Percentiles rank a stretch among this genome's conserved stretches.
phyloP scores from a whole-genome alignment of 2,888 invertebrate genomes.

The Idaea biselata region DNA sequence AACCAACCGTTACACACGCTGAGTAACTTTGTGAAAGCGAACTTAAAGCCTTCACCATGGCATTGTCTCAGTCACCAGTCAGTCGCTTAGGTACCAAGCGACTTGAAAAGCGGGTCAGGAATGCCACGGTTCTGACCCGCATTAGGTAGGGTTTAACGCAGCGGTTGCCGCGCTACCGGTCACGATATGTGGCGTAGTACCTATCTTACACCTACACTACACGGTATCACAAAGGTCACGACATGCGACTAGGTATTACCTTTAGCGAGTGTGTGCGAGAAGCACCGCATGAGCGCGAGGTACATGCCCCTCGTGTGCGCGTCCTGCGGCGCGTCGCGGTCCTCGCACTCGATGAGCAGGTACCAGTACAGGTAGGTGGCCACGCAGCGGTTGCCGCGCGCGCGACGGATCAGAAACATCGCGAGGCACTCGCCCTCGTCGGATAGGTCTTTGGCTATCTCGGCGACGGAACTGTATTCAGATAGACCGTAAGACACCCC shows the following conservation, averaged over 20 bases:
- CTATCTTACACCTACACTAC: too few species aligned
- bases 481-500: not conserved
- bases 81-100: too few species aligned
- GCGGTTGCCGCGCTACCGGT: too few species aligned
- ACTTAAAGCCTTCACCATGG: too few species aligned
- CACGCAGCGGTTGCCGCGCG: conserved; percentile 92
- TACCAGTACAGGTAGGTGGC: conserved; percentile 99
- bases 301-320: conserved; percentile 90
- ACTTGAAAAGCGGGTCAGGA: too few species aligned
- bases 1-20: too few species aligned
- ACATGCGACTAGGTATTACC: conserved; percentile 61
- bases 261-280: conserved; percentile 86
- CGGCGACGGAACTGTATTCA: not conserved
- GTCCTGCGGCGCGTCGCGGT: conserved; percentile 88
- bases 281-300: conserved; percentile 92
- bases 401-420: conserved; percentile 93
- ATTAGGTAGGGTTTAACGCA: too few species aligned
- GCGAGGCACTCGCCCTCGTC: conserved; percentile 86
- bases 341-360: conserved; percentile 95
- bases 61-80: too few species aligned
- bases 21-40: too few species aligned
- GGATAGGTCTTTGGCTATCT: conserved; percentile 17
- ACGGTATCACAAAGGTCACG: too few species aligned
- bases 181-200: too few species aligned
- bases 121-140: too few species aligned